Conservation (phyloP, 2,797 vertebrate genomes). For the Synanceia verrucosa region DNA sequence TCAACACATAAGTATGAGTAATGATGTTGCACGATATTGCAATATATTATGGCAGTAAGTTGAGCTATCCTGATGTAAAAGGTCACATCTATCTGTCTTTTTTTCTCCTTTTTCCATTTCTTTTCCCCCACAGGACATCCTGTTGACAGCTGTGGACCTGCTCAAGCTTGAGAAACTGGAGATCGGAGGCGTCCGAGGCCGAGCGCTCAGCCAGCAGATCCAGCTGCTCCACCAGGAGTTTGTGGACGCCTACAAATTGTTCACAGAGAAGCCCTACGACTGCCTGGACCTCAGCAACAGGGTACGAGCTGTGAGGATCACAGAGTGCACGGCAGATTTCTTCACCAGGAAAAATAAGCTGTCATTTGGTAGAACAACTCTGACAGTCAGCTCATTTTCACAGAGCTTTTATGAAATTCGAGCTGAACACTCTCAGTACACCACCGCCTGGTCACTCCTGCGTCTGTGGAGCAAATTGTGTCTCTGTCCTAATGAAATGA, state of each 20-base stretch:
- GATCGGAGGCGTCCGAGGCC: slow-evolving; percentile 88
- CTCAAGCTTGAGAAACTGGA: slow-evolving; percentile 91
- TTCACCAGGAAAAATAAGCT: background rate
- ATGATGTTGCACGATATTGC: too few relatives aligned
- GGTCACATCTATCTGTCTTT: background rate
- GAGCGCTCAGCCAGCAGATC: slow-evolving; percentile 85
- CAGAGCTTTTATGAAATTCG: slow-evolving; percentile 12
- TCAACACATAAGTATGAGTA: too few relatives aligned
- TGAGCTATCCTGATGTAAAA: background rate
- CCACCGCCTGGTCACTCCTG: background rate
- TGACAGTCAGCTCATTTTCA: slow-evolving; percentile 21
- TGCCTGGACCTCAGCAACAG: slow-evolving; percentile 84
- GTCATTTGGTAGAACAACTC: background rate
- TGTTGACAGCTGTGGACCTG: slow-evolving; percentile 86
- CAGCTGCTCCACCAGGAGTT: slow-evolving; percentile 85
- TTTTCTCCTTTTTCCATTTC: background rate
- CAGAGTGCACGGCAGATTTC: background rate
- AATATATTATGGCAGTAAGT: too few relatives aligned
- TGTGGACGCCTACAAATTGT: slow-evolving; percentile 79
- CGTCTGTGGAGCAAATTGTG: slow-evolving; percentile 29
- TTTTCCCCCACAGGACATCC: slow-evolving; percentile 77
- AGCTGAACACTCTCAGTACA: slow-evolving; percentile 12
- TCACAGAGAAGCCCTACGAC: slow-evolving; percentile 84
- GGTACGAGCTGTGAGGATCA: slow-evolving; percentile 69
- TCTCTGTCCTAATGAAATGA: slow-evolving; percentile 21